Percentiles rank a stretch among this genome's conserved stretches.
Evolutionary conservation across 2,888 invertebrate species (phyloP).

Genomic region (Sceliomorpha sp.): DNA sequence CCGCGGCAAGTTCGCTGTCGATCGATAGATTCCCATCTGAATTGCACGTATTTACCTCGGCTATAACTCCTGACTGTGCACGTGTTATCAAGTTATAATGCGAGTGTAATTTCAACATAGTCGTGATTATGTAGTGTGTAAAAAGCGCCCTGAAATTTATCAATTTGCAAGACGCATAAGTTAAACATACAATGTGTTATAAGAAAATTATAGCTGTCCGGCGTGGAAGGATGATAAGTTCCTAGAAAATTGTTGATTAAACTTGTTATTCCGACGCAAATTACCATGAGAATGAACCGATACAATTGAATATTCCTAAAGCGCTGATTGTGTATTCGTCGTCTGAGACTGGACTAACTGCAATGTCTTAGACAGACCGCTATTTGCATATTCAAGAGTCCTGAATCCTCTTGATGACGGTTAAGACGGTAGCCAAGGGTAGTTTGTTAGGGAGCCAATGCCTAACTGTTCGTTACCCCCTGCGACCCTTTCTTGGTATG

Average conservation of each 20-base stretch:
- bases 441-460: conserved; percentile 64
- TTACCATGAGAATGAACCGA: conserved; percentile 49
- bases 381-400: conserved; percentile 72
- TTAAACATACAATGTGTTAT: neutral
- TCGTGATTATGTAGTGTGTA: conserved; percentile 7
- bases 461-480: conserved; percentile 68
- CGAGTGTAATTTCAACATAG: conserved; percentile 31
- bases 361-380: conserved; percentile 66
- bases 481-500: conserved; percentile 58
- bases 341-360: conserved; percentile 62
- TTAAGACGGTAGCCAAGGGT: conserved; percentile 54
- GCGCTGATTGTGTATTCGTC: conserved; percentile 51
- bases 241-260: conserved; percentile 31
- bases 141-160: conserved; percentile 11
- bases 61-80: conserved; percentile 38
- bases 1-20: conserved; percentile 34
- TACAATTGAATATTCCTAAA: conserved; percentile 55
- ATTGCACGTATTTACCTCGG: conserved; percentile 35
- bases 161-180: neutral
- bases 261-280: conserved; percentile 32
- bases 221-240: too few relatives aligned
- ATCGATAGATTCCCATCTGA: conserved; percentile 45
- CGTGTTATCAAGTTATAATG: conserved; percentile 38
- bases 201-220: neutral
- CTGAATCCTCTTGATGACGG: conserved; percentile 65